A percentile compares a stretch with the other conserved stretches of the same genome.
phyloP scores from a whole-genome alignment of 2,113 vertebrate species.

The Clarias magur region DNA sequence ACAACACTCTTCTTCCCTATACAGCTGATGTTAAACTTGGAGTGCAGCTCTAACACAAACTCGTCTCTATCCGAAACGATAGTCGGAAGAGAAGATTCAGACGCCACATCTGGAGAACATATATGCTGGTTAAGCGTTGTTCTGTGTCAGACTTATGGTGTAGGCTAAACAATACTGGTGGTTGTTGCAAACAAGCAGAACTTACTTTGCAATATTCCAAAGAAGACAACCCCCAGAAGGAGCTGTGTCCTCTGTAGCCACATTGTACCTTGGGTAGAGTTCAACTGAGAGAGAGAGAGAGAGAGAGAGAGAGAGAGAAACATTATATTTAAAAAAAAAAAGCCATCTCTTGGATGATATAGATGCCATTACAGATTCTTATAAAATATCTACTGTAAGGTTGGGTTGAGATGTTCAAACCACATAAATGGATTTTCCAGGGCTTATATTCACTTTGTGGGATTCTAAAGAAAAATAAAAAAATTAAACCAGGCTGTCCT shows the following conservation, averaged over 20 bases:
- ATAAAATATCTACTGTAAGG: neutral
- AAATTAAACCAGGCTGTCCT: neutral
- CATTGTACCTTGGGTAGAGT: slow-evolving; percentile 73
- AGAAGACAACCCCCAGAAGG: slow-evolving; percentile 75
- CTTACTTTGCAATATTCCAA: slow-evolving; percentile 60
- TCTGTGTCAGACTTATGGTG: neutral
- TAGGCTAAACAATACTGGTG: neutral
- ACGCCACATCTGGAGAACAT: slow-evolving; percentile 50
- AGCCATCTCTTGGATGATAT: neutral
- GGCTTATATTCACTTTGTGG: neutral
- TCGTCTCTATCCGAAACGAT: slow-evolving; percentile 76
- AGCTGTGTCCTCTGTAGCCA: slow-evolving; percentile 67
- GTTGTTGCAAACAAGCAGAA: neutral
- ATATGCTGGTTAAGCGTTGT: neutral
- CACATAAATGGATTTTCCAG: neutral
- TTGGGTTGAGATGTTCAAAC: neutral
- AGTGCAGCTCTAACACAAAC: slow-evolving; percentile 77
- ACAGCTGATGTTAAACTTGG: slow-evolving; percentile 84
- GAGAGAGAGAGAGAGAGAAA: neutral
- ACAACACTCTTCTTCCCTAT: slow-evolving; percentile 80
- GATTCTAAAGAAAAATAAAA: neutral
- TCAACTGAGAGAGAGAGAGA: slow-evolving; percentile 63
- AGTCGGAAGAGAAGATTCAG: slow-evolving; percentile 73
- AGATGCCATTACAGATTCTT: neutral
- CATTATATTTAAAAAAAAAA: neutral